Conservation (phyloP, 1,140 invertebrate species). For the Drosophila pruinosa region DNA sequence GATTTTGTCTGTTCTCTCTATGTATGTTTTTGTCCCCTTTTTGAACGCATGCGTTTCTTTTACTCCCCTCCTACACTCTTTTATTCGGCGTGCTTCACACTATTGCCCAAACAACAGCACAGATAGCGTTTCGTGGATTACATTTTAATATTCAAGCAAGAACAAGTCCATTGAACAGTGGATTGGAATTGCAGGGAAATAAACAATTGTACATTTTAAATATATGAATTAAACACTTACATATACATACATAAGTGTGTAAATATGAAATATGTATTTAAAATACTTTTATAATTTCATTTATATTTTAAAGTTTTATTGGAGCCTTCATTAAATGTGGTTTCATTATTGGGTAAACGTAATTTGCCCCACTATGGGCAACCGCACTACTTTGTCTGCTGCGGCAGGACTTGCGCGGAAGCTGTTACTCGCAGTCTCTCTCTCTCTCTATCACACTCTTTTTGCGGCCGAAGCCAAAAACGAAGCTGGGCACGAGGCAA, state of each 20-base stretch:
- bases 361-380: constrained; percentile 21
- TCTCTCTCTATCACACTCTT: neutral
- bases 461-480: neutral
- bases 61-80: constrained; percentile 12
- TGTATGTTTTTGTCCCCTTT: constrained; percentile 39
- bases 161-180: constrained; percentile 54
- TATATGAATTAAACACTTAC: neutral
- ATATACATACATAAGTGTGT: too few species aligned
- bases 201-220: neutral
- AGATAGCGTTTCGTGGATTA: constrained; percentile 65
- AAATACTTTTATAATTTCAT: too few species aligned
- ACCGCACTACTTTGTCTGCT: constrained; percentile 2
- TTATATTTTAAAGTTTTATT: too few species aligned
- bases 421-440: constrained; percentile 32
- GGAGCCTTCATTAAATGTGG: too few species aligned
- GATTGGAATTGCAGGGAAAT: neutral
- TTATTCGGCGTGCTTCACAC: neutral
- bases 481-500: constrained; percentile 8
- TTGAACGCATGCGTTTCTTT: constrained; percentile 54
- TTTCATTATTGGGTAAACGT: too few species aligned
- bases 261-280: too few species aligned
- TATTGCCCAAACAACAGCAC: constrained; percentile 38
- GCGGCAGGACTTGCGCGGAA: constrained; percentile 73
- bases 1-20: constrained; percentile 22
- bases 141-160: constrained; percentile 57